Percentiles rank a stretch among this genome's conserved stretches.
These are phyloP conservation scores for Lacanobia oleracea DNA, from an alignment of 2,888 invertebrate species.

Conservation along the genomic window DNA sequence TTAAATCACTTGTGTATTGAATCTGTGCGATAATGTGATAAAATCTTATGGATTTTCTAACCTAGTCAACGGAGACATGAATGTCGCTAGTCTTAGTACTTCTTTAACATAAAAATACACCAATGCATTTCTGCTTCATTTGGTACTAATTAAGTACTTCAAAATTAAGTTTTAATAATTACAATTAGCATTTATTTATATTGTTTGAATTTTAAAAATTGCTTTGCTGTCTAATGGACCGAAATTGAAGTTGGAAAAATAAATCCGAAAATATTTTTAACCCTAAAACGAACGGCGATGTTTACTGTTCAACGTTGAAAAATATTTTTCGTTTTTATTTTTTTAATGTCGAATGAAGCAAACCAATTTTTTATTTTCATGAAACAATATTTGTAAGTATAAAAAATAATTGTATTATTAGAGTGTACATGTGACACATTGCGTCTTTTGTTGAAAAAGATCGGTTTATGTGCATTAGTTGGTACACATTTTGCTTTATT, in stretches of 20 bases:
- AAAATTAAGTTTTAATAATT: slow-evolving; percentile 57
- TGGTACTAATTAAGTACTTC: slow-evolving; percentile 68
- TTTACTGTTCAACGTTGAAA: slow-evolving; percentile 32
- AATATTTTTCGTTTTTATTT: slow-evolving; percentile 38
- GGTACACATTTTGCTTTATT: slow-evolving; percentile 72
- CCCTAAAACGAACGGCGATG: neutral
- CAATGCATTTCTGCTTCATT: slow-evolving; percentile 80
- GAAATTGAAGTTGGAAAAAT: slow-evolving; percentile 32
- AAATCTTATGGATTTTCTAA: slow-evolving; percentile 69
- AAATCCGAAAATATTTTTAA: slow-evolving; percentile 11
- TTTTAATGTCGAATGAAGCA: slow-evolving; percentile 24
- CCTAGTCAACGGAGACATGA: slow-evolving; percentile 79
- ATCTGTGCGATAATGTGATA: slow-evolving; percentile 77
- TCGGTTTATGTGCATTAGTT: slow-evolving; percentile 76
- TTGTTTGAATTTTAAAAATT: slow-evolving; percentile 48
- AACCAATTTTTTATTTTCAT: slow-evolving; percentile 47
- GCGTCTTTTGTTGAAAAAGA: slow-evolving; percentile 82
- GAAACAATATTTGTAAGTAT: slow-evolving; percentile 52
- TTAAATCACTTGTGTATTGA: slow-evolving; percentile 53
- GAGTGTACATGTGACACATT: slow-evolving; percentile 79
- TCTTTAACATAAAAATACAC: slow-evolving; percentile 66
- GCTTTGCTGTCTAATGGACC: slow-evolving; percentile 12
- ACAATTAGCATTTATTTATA: slow-evolving; percentile 63
- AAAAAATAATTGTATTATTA: slow-evolving; percentile 52
- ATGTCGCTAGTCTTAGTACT: slow-evolving; percentile 75